phyloP scores from a whole-genome alignment of 2,888 invertebrate genomes.

The Sthenelais limicola region DNA sequence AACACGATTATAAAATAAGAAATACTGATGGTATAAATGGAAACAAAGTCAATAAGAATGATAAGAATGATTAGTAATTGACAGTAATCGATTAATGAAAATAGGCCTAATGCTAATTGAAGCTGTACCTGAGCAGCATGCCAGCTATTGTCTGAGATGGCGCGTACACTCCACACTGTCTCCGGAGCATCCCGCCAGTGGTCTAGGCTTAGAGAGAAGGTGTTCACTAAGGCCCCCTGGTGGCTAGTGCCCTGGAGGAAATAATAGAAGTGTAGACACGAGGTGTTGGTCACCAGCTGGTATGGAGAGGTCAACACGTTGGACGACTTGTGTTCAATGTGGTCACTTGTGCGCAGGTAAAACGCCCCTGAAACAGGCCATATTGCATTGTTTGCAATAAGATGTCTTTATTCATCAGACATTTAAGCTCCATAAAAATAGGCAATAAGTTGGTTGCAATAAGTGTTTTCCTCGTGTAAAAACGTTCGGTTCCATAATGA shows the following conservation, averaged over 20 bases:
- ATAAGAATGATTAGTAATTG: too few relatives aligned
- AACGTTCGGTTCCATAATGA: neutral
- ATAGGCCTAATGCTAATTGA: too few relatives aligned
- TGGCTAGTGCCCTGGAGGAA: constrained; percentile 16
- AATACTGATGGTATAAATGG: too few relatives aligned
- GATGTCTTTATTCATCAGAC: too few relatives aligned
- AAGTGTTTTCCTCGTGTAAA: too few relatives aligned
- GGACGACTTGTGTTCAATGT: constrained; percentile 42
- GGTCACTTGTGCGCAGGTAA: constrained; percentile 47
- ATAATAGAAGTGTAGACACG: constrained; percentile 50
- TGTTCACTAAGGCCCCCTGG: neutral
- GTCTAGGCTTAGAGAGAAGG: constrained; percentile 23
- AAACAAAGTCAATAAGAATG: too few relatives aligned
- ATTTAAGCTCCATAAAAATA: too few relatives aligned
- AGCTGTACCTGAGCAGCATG: constrained; percentile 46
- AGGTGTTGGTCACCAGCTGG: constrained; percentile 42
- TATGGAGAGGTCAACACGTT: constrained; percentile 42
- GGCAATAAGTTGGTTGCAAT: too few relatives aligned
- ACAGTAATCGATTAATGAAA: too few relatives aligned
- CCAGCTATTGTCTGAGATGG: constrained; percentile 46
- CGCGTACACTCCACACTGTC: constrained; percentile 49
- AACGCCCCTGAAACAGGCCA: constrained; percentile 44
- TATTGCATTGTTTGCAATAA: too few relatives aligned
- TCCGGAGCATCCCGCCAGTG: constrained; percentile 2
- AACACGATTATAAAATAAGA: too few relatives aligned